Evolutionary conservation across 2,113 vertebrate species (phyloP).

Genomic region (Phyllopteryx taeniolatus): DNA sequence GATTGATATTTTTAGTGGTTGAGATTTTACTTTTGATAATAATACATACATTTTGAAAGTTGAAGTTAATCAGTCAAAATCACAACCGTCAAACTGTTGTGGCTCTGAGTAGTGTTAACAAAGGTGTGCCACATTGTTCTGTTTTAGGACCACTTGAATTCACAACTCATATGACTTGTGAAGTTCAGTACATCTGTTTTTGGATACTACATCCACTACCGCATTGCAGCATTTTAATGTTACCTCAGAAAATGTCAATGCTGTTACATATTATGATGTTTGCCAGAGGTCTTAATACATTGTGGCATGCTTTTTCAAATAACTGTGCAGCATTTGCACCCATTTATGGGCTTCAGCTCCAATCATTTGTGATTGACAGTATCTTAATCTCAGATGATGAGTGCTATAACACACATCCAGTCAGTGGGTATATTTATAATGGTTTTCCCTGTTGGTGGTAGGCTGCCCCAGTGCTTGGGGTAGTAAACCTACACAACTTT

Average conservation of each 20-base stretch:
- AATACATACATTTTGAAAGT: not conserved
- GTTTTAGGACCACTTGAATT: not conserved
- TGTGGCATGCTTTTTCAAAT: not conserved
- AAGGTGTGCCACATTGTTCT: not conserved
- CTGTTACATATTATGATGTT: not conserved
- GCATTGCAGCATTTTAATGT: not conserved
- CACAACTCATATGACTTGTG: not conserved
- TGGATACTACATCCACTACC: not conserved
- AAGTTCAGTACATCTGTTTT: not conserved
- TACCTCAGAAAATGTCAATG: not conserved
- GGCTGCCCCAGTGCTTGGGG: slow-evolving; percentile 24
- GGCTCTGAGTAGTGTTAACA: not conserved
- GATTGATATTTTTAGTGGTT: not conserved
- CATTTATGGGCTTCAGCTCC: not conserved
- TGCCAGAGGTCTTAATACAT: not conserved
- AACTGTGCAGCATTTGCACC: slow-evolving; percentile 1
- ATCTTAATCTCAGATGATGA: not conserved
- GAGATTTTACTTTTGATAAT: not conserved
- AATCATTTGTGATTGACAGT: slow-evolving; percentile 6
- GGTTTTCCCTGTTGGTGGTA: slow-evolving; percentile 25
- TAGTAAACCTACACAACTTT: slow-evolving; percentile 26
- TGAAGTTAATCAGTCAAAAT: not conserved
- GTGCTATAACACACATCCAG: slow-evolving; percentile 9
- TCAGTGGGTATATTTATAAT: slow-evolving; percentile 22
- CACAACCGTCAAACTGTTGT: too few relatives aligned